phyloP scores from a whole-genome alignment of 2,113 vertebrate genomes.

The Ceuthmochares aereus region DNA sequence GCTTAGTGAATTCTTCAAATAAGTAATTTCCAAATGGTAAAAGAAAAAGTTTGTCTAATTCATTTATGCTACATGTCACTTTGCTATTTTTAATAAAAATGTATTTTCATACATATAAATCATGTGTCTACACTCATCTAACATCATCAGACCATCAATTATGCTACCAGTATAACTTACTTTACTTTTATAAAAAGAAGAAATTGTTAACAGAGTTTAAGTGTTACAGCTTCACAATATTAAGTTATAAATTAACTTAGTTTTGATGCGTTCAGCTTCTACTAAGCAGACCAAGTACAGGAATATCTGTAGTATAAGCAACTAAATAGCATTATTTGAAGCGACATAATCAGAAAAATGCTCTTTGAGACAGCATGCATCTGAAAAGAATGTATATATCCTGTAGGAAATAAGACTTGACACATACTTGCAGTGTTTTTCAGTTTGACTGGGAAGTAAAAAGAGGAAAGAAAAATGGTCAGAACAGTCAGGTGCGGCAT shows the following conservation, averaged over 20 bases:
- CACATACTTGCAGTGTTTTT: slow-evolving; percentile 70
- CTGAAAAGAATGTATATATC: not conserved
- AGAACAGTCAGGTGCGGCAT: not conserved
- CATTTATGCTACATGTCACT: not conserved
- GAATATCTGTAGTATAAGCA: not conserved
- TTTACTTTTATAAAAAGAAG: not conserved
- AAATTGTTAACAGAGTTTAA: not conserved
- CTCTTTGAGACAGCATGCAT: not conserved
- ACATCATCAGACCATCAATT: not conserved
- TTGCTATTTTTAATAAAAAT: not conserved
- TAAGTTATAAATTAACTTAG: not conserved
- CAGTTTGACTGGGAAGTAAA: slow-evolving; percentile 52
- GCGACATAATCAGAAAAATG: not conserved
- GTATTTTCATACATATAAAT: not conserved
- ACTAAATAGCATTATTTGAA: not conserved
- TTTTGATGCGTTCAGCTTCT: not conserved
- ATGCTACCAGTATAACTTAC: not conserved
- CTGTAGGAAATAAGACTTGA: not conserved
- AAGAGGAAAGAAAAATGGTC: not conserved
- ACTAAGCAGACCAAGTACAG: not conserved
- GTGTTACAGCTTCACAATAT: not conserved
- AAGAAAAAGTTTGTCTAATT: not conserved
- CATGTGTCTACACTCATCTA: not conserved
- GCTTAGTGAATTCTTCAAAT: not conserved
- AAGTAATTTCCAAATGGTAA: not conserved